A percentile compares a stretch with the other conserved stretches of the same genome.
Conservation (phyloP, 2,888 invertebrate species). For the Drosophila prolongata region DNA sequence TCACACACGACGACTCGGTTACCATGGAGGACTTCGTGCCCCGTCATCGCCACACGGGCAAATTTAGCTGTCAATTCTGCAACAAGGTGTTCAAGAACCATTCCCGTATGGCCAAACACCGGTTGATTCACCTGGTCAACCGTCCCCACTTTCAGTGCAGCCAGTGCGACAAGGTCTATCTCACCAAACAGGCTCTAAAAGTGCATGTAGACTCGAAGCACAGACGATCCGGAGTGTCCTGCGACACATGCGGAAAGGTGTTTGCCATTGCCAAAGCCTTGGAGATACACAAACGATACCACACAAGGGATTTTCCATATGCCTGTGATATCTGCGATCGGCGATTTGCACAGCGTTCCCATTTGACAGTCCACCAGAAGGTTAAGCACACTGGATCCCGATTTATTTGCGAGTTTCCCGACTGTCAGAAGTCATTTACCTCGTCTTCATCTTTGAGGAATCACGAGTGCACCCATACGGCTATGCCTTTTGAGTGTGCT, state of each 20-base stretch:
- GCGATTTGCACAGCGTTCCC: slow-evolving; percentile 73
- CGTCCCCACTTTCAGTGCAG: slow-evolving; percentile 45
- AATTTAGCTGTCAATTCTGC: slow-evolving; percentile 44
- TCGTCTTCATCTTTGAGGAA: slow-evolving; percentile 71
- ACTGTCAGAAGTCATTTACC: slow-evolving; percentile 69
- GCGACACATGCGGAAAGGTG: slow-evolving; percentile 67
- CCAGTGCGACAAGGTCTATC: slow-evolving; percentile 55
- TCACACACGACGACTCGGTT: neutral
- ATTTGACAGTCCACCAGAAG: slow-evolving; percentile 68
- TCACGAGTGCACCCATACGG: slow-evolving; percentile 70
- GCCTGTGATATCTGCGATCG: slow-evolving; percentile 67
- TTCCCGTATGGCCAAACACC: slow-evolving; percentile 52
- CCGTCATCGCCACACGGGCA: slow-evolving; percentile 5
- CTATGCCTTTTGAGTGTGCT: slow-evolving; percentile 75
- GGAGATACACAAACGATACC: slow-evolving; percentile 76
- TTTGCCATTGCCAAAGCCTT: slow-evolving; percentile 69
- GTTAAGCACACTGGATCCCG: slow-evolving; percentile 69
- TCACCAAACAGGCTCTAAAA: slow-evolving; percentile 70
- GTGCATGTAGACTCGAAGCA: slow-evolving; percentile 67
- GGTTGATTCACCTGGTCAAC: slow-evolving; percentile 30
- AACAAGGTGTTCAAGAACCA: slow-evolving; percentile 49
- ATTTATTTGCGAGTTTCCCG: slow-evolving; percentile 63
- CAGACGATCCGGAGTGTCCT: slow-evolving; percentile 46
- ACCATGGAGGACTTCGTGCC: slow-evolving; percentile 6
- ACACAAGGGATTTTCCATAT: slow-evolving; percentile 70